Percentiles rank a stretch among this genome's conserved stretches.
phyloP scores from a whole-genome alignment of 2,888 invertebrate genomes.

The Homarus gammarus region DNA sequence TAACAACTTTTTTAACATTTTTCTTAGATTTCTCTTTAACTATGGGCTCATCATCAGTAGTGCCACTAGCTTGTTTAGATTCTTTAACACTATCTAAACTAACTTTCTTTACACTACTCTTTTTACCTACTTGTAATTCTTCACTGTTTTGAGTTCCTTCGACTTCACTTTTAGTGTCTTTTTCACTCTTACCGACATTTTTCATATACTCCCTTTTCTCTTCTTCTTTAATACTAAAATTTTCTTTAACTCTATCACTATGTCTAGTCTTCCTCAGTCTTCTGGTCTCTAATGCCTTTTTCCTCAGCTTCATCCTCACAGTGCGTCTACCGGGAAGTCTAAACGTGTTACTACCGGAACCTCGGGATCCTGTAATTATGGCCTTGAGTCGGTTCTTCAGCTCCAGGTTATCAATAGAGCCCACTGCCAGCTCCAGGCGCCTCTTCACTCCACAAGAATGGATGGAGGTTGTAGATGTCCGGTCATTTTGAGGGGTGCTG shows the following conservation, averaged over 20 bases:
- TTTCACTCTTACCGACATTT: conserved; percentile 31
- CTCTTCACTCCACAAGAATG: conserved; percentile 65
- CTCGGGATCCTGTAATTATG: conserved; percentile 58
- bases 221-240: not conserved
- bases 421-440: conserved; percentile 68
- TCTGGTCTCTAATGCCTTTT: conserved; percentile 49
- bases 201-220: conserved; percentile 29
- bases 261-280: conserved; percentile 55
- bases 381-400: conserved; percentile 71
- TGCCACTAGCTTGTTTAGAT: not conserved
- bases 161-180: conserved; percentile 3
- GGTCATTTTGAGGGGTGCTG: conserved; percentile 52
- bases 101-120: not conserved
- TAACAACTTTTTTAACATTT: conserved; percentile 8
- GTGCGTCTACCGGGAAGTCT: conserved; percentile 23
- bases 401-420: conserved; percentile 68
- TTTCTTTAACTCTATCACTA: conserved; percentile 56
- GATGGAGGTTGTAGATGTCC: not conserved
- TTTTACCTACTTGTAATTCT: conserved; percentile 1
- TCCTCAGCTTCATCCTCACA: conserved; percentile 58
- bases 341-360: not conserved
- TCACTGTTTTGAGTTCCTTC: conserved; percentile 15
- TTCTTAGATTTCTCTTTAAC: conserved; percentile 15
- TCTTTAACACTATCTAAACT: conserved; percentile 8
- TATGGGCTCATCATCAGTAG: not conserved